Conservation (phyloP, 2,113 vertebrate genomes). For the Pleuronectes platessa region DNA sequence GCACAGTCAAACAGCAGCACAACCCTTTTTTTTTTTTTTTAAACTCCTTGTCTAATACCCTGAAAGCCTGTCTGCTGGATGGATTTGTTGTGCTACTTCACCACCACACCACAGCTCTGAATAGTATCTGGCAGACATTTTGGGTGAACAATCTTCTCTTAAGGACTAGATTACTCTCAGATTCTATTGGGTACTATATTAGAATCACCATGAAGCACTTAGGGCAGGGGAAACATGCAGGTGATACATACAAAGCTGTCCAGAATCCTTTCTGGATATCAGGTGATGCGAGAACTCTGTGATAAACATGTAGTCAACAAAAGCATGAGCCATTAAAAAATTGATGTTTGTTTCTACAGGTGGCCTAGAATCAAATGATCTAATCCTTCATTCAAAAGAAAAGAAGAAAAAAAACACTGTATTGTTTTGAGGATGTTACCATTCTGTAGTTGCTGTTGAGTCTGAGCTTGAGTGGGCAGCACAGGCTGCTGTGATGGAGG, state of each 20-base stretch:
- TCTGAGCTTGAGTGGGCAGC: constrained; percentile 76
- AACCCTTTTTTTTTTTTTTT: constrained; percentile 6
- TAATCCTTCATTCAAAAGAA: neutral
- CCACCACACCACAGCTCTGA: constrained; percentile 46
- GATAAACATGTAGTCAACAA: constrained; percentile 78
- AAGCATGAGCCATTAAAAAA: constrained; percentile 38
- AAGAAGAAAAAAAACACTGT: too few relatives aligned
- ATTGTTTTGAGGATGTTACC: constrained; percentile 77
- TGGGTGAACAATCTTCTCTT: constrained; percentile 2
- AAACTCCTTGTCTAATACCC: constrained; percentile 47
- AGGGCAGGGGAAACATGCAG: constrained; percentile 51
- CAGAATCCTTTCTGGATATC: constrained; percentile 76
- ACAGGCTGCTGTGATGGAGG: constrained; percentile 79
- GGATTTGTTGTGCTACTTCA: constrained; percentile 53
- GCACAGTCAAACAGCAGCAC: constrained; percentile 35
- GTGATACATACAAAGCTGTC: constrained; percentile 80
- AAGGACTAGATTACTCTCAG: constrained; percentile 21
- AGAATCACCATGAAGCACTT: constrained; percentile 57
- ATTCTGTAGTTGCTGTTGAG: constrained; percentile 92
- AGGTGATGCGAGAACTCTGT: constrained; percentile 83
- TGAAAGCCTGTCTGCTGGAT: constrained; percentile 64
- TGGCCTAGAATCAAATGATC: neutral
- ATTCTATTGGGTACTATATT: constrained; percentile 48
- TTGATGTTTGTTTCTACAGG: neutral
- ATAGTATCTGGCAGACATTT: constrained; percentile 35